Evolutionary conservation across 2,797 vertebrate species (phyloP).

Genomic region (Chromobotia macracanthus): DNA sequence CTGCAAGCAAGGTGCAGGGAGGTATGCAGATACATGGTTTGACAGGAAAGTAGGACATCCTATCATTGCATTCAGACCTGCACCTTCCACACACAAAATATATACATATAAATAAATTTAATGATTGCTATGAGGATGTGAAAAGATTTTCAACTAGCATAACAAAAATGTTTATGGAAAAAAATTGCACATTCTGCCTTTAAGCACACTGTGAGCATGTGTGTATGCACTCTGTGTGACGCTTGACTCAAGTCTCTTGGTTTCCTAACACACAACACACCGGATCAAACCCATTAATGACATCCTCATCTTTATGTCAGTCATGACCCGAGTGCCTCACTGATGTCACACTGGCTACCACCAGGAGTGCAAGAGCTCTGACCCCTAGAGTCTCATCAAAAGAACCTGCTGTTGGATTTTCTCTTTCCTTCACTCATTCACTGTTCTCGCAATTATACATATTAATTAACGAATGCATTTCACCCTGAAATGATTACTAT

Average conservation of each 20-base stretch:
- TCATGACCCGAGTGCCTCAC: slow-evolving; percentile 24
- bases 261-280: slow-evolving; percentile 13
- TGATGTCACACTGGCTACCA: slow-evolving; percentile 5
- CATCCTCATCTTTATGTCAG: slow-evolving; percentile 1
- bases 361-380: background rate
- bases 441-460: background rate
- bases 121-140: too few relatives aligned
- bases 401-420: background rate
- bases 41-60: too few relatives aligned
- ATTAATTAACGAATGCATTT: slow-evolving; percentile 64
- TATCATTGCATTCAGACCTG: too few relatives aligned
- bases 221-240: background rate
- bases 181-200: too few relatives aligned
- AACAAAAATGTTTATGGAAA: too few relatives aligned
- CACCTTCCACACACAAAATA: too few relatives aligned
- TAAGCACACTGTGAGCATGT: background rate
- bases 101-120: too few relatives aligned
- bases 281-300: slow-evolving; percentile 37
- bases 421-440: slow-evolving; percentile 4
- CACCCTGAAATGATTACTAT: slow-evolving; percentile 62
- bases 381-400: slow-evolving; percentile 27
- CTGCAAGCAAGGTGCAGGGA: too few relatives aligned
- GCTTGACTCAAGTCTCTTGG: background rate
- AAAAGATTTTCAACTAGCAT: too few relatives aligned
- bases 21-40: too few relatives aligned